Base-by-base conservation (phyloP, 2,888 invertebrate species). In the Aphodius granarius region DNA sequence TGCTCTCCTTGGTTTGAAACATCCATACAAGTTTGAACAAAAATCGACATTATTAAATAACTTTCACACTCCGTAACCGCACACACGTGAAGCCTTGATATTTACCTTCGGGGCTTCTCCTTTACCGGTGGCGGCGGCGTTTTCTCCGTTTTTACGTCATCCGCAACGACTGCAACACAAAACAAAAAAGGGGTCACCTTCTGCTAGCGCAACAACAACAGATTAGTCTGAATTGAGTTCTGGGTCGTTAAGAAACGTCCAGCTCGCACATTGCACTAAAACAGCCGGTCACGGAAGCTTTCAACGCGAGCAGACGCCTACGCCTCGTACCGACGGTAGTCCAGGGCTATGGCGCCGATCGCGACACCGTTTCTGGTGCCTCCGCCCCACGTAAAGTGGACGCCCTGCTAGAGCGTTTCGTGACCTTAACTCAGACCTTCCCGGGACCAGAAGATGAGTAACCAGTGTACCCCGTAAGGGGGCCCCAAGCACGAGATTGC, bases 201-300 rank as follows among this genome's bases (percentile, higher is more conserved):
- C 73, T 66, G 71, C 63, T 72, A 70, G 63, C 70, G 43, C 70
- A 66, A 89, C 92, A 92, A 91, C 89, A 88, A 90, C 91, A 93
- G 93, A 94, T 89, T 94, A 94, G 94, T 94, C 94, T 94, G 94
- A 94, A 94, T 94, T 93, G 93, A 94, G 94, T 94, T 94, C 88
- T 92, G 89, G 89, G 79, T 9, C 65, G 17, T 65, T 65, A 65
- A 80, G 64, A 85, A 75, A 75, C 77, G 73, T n/a, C 83, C 90
- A 92, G 90, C 93, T 92, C 90, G 91, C 93, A 92, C 88, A 94
- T 94, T 91, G 88, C 86, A 92, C 94, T 94, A 86, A 94, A 93
- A 93, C 77, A 82, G 93, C 94, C 87, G 90, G 91, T 90, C 90
- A 90, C 89, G 86, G 89, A 91, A 89, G 92, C 88, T 94, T 93